Conservation (phyloP, 2,797 vertebrate genomes). For the Chelidonichthys spinosus region DNA sequence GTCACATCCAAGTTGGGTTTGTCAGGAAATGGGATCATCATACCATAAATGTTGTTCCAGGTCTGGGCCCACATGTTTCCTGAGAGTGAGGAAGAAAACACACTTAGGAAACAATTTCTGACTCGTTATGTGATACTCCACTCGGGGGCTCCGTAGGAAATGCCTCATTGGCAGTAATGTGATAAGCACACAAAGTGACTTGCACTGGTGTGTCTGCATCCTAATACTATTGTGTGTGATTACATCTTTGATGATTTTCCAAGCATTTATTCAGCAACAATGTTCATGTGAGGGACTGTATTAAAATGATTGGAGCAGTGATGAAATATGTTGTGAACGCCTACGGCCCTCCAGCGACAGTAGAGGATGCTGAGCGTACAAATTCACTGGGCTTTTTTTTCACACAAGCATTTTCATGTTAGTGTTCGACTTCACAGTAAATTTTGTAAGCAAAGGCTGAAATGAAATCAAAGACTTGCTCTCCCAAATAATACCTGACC, state of each 20-base stretch:
- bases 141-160: conserved; percentile 38
- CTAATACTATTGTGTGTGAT: conserved; percentile 5
- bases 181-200: conserved; percentile 18
- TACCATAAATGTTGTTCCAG: conserved; percentile 94
- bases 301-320: neutral
- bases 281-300: neutral
- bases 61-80: conserved; percentile 99
- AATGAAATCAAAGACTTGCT: no score
- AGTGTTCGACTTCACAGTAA: neutral
- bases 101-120: conserved; percentile 31
- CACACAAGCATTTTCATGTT: neutral
- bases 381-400: neutral
- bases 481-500: neutral
- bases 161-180: conserved; percentile 16
- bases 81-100: conserved; percentile 71
- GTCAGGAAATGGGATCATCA: conserved; percentile 93
- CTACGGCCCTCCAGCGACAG: neutral
- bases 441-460: no score
- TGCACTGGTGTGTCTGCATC: neutral
- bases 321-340: neutral
- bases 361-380: neutral
- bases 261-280: neutral
- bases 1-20: conserved; percentile 95
- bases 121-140: neutral
- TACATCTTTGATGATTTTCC: neutral